These are phyloP conservation scores for Ceuthmochares aereus DNA, from an alignment of 2,113 vertebrate species.

Conservation along the genomic window DNA sequence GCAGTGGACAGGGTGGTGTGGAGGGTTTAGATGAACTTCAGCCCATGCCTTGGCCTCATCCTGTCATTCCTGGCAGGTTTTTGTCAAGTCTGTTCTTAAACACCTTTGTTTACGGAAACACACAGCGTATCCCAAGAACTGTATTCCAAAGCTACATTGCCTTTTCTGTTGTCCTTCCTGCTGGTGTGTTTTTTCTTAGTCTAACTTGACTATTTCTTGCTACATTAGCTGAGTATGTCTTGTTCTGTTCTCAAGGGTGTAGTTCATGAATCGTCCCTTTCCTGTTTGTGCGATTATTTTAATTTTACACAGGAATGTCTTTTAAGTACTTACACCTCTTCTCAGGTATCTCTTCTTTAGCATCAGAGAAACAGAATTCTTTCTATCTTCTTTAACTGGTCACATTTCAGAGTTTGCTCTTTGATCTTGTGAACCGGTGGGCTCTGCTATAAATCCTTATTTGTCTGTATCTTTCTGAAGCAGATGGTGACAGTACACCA, in stretches of 20 bases:
- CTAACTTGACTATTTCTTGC: background rate
- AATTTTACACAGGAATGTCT: background rate
- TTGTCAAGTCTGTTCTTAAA: background rate
- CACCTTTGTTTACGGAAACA: accelerated
- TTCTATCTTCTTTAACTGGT: background rate
- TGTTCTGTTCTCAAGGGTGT: background rate
- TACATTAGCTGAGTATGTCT: background rate
- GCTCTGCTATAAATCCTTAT: background rate
- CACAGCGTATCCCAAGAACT: background rate
- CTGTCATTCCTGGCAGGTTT: background rate
- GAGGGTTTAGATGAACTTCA: background rate
- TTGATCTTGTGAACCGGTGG: background rate
- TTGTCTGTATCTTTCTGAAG: background rate
- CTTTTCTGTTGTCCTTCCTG: background rate
- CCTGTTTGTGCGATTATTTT: background rate
- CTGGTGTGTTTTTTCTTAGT: background rate
- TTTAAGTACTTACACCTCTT: background rate
- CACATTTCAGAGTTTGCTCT: background rate
- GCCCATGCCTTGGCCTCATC: background rate
- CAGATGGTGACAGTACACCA: background rate
- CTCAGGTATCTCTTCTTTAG: background rate
- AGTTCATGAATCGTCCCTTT: background rate
- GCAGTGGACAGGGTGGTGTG: too few relatives aligned
- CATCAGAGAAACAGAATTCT: background rate
- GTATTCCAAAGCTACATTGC: background rate